Evolutionary conservation across 2,113 vertebrate genomes (phyloP).

Genomic region (Oreotragus oreotragus): DNA sequence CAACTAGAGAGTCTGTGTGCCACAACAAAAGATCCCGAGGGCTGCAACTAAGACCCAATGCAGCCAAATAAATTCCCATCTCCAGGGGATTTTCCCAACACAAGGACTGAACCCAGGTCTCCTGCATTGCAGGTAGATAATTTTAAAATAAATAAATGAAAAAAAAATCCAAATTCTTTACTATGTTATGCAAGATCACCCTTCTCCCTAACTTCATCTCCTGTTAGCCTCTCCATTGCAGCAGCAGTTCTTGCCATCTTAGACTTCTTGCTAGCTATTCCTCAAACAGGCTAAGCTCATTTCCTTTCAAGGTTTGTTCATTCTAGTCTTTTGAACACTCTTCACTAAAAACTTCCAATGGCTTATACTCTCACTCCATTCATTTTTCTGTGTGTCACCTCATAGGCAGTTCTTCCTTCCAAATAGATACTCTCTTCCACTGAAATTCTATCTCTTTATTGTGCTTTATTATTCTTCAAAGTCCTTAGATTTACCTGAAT

Average conservation of each 20-base stretch:
- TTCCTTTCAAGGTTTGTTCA: not conserved
- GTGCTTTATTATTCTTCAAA: constrained; percentile 18
- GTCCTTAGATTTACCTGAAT: not conserved
- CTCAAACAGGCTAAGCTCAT: not conserved
- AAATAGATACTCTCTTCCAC: not conserved
- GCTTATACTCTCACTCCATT: not conserved
- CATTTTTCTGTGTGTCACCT: not conserved
- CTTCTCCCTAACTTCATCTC: not conserved
- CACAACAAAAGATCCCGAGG: not conserved
- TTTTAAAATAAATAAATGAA: not conserved
- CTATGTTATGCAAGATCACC: not conserved
- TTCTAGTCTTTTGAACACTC: not conserved
- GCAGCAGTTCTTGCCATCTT: not conserved
- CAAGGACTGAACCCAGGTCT: not conserved
- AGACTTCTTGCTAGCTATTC: not conserved
- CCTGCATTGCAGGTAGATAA: not conserved
- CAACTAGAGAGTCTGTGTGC: not conserved
- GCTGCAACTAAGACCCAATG: not conserved
- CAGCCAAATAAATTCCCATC: not conserved
- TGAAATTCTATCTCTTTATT: not conserved
- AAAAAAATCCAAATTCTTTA: not conserved
- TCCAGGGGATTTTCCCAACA: not conserved
- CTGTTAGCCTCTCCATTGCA: not conserved
- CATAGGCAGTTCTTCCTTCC: not conserved
- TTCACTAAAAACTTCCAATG: not conserved